A percentile compares a stretch with the other conserved stretches of the same genome.
phyloP scores from a whole-genome alignment of 2,888 invertebrate species.

The Eupithecia insigniata region DNA sequence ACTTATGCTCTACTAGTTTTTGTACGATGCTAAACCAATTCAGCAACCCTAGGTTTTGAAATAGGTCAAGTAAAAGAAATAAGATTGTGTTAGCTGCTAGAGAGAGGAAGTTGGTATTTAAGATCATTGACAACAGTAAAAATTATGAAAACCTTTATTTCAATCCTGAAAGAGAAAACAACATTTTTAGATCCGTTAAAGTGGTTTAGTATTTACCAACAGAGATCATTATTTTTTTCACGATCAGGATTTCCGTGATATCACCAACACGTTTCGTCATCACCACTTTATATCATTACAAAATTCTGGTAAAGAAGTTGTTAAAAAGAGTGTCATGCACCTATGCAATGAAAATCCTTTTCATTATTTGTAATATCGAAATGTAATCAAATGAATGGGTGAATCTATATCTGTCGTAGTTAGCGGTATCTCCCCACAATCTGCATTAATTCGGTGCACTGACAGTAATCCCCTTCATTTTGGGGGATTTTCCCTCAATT shows the following conservation, averaged over 20 bases:
- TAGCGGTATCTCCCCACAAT: slow-evolving; percentile 64
- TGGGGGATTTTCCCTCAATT: slow-evolving; percentile 45
- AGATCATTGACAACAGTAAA: no score
- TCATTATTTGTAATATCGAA: slow-evolving; percentile 22
- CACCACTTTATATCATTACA: background rate
- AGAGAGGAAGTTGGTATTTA: no score
- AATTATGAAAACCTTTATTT: background rate
- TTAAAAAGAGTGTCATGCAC: background rate
- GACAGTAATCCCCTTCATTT: slow-evolving; percentile 63
- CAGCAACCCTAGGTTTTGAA: no score
- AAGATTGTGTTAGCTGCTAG: no score
- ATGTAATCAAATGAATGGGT: slow-evolving; percentile 53
- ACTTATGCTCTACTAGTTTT: no score
- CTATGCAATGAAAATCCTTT: background rate
- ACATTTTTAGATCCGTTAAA: background rate
- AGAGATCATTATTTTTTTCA: background rate
- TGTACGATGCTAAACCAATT: no score
- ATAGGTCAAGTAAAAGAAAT: no score
- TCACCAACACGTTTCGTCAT: background rate
- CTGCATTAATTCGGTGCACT: slow-evolving; percentile 48
- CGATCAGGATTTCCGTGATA: background rate
- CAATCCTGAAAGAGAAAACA: background rate
- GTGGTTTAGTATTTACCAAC: background rate
- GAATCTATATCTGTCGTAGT: slow-evolving; percentile 58
- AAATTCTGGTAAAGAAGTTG: background rate